Base-by-base conservation (phyloP, 2,888 invertebrate species). In the Lasioglossum calceatum region DNA sequence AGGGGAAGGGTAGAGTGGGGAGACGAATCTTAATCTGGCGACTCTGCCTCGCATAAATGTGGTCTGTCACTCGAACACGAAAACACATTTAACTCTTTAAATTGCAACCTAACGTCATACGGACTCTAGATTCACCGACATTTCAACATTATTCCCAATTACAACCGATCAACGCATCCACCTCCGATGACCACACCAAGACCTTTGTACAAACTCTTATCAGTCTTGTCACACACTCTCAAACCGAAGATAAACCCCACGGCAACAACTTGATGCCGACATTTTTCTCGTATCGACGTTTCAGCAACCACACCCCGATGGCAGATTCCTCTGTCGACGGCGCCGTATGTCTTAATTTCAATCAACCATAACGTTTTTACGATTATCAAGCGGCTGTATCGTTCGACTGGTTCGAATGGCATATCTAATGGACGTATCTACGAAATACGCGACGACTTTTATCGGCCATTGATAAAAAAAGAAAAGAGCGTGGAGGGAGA, bases 401-500 rank as follows among this genome's bases (percentile, higher is more conserved):
- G 75, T 44, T 72, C 36, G 50, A 36, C 42, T 23, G 50, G 71
- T 50, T 12, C 61, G 71, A 71, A n/a, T 64, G 77, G 77, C 78
- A 54, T 78, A 78, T 78, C 78, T 74, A 64, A 74, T 47, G 74
- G 47, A 79, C 76, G 72, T 83, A 85, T 83, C 83, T 72, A 44
- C 54, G 64, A 77, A 85, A 72, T 76, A 79, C 27, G 39, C 58
- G 64, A 77, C 77, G 47, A 71, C 50, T 74, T 84, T 79, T 77
- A 85, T 77, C 82, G 36, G 19, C 70, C 61, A 71, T 67, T 67
- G 76, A 67, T 19, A 36, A 32, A n/a, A 67, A n/a, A 10, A 23
- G 27, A 71, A 71, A 14, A n/a, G 14, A 16, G 3, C 19, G n/a
- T 8, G 10, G n/a, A 12, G 58, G 1, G 32, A 58, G 2, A 27